Evolutionary conservation across 2,113 vertebrate genomes (phyloP).

Genomic region (Mus spicilegus): DNA sequence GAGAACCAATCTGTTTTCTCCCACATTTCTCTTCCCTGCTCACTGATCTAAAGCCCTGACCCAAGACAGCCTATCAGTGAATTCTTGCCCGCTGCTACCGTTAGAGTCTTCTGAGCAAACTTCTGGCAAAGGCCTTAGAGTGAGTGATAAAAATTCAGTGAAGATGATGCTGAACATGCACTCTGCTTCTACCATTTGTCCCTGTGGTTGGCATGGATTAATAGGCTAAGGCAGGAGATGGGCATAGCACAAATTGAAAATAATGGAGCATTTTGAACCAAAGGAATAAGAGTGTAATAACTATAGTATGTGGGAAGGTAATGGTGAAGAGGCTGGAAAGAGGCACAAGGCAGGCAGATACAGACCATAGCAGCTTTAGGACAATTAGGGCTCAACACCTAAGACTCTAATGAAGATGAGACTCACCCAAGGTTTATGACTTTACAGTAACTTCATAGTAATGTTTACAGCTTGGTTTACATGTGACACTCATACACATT

Average conservation of each 20-base stretch:
- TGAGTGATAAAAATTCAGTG: neutral
- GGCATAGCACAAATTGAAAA: slow-evolving; percentile 74
- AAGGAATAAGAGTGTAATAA: slow-evolving; percentile 66
- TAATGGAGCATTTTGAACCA: slow-evolving; percentile 71
- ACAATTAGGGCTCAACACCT: neutral
- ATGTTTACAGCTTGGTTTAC: slow-evolving; percentile 71
- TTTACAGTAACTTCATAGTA: slow-evolving; percentile 68
- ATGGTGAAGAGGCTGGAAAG: slow-evolving; percentile 59
- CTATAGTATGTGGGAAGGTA: slow-evolving; percentile 33
- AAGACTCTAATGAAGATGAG: slow-evolving; percentile 68
- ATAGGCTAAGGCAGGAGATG: slow-evolving; percentile 68
- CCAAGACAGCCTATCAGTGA: neutral
- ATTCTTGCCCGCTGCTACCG: neutral
- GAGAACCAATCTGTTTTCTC: neutral
- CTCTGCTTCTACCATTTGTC: slow-evolving; percentile 43
- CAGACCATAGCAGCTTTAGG: neutral
- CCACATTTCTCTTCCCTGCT: neutral
- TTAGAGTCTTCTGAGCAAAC: neutral
- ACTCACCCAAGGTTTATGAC: slow-evolving; percentile 75
- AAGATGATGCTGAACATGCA: neutral
- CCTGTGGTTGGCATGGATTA: slow-evolving; percentile 71
- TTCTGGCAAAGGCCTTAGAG: neutral
- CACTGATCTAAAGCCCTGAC: neutral
- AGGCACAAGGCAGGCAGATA: neutral
- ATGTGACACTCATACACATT: slow-evolving; percentile 70